Evolutionary conservation across 2,888 invertebrate genomes (phyloP), one percentile per base, ranked within the genome.

Genomic region (Pyralis farinalis): DNA sequence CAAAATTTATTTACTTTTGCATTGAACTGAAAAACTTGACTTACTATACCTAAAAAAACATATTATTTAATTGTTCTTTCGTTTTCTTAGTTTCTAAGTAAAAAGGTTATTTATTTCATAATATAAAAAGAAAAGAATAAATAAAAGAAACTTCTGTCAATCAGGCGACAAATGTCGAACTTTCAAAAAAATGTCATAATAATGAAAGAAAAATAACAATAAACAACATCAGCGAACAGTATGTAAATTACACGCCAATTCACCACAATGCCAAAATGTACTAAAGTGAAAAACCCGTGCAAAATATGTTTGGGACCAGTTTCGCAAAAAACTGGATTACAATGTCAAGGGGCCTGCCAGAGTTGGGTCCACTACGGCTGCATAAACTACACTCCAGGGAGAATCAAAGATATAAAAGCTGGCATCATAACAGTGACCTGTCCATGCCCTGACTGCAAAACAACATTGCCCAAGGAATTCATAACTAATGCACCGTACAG

Each of bases 361-460:
- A 63, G 57, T 8, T 87, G 84, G 85, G 67, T 81, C 1, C 87
- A 87, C 42, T 87, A 63, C 52, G 47, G 39, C 3, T 87, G 87
- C 46, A 47, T 85, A 0, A 71, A 80, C 47, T 85, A 78, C 47
- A 83, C 84, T 0, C 80, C 81, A 7, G 84, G 83, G 0, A 77
- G 72, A 55, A 71, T 87, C 12, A 68, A 58, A 12, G 85, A 85
- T 30, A 77, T 87, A 37, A 81, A 77, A 46, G 54, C 61, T 0
- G 83, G 81, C 1, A 47, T 71, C 1, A 81, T 86, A 21, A 68
- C 63, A 44, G 67, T 87, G 0, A 71, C 63, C 0, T 87, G 87
- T n/a, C 85, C 85, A 0, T 87, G 87, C 38, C 84, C 86, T 0
- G 82, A 83, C 28, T 87, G 87, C 44, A 68, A 63, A 30, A 66